phyloP scores from a whole-genome alignment of 1,140 invertebrate species.

The Brachionus sp. region DNA sequence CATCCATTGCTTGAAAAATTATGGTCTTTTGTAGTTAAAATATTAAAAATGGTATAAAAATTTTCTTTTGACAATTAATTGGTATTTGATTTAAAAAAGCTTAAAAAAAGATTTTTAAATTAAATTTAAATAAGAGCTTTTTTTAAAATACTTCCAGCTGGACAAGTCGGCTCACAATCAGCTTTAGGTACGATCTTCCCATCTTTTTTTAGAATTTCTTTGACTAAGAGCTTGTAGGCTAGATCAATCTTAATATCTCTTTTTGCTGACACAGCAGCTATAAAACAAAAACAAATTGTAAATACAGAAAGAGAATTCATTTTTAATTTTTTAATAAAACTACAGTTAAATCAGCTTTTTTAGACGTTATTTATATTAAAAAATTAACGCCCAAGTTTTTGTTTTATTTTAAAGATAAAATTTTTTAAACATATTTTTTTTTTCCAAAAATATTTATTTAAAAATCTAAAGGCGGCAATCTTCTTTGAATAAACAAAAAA shows the following conservation, averaged over 20 bases:
- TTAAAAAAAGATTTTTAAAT: background rate
- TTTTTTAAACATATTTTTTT: too few relatives aligned
- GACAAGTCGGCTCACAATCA: constrained; percentile 6
- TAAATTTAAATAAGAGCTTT: background rate
- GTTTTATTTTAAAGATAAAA: too few relatives aligned
- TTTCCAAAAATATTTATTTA: too few relatives aligned
- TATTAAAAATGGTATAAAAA: background rate
- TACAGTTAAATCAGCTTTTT: background rate
- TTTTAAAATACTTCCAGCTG: background rate
- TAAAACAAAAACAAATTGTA: background rate
- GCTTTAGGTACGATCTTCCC: background rate
- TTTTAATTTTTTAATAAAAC: background rate
- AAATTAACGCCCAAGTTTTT: background rate
- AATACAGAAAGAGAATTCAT: background rate
- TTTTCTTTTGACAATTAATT: background rate
- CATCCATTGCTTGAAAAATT: constrained; percentile 3
- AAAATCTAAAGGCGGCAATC: too few relatives aligned
- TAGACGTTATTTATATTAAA: background rate
- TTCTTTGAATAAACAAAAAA: too few relatives aligned
- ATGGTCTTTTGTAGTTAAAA: background rate
- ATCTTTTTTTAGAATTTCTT: background rate
- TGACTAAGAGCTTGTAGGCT: background rate
- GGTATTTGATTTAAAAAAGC: background rate
- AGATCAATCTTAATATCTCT: background rate
- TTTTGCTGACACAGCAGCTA: background rate